These are phyloP conservation scores for Xestoiulus laeticollis DNA, from an alignment of 2,888 invertebrate genomes.

Conservation along the genomic window DNA sequence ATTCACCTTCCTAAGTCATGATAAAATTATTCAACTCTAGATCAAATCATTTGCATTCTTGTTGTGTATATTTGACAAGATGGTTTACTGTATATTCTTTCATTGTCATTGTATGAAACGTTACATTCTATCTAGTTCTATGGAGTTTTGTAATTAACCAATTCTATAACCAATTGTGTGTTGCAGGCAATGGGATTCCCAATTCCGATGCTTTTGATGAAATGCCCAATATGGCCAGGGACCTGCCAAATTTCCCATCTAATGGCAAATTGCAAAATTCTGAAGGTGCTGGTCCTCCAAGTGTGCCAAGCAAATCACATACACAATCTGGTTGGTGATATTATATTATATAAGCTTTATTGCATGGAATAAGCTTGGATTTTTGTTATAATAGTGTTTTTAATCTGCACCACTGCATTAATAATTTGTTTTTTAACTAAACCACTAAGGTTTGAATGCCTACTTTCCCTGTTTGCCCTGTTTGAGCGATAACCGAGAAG, in stretches of 20 bases:
- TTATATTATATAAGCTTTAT: background rate
- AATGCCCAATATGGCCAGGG: background rate
- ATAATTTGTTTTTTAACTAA: slow-evolving; percentile 41
- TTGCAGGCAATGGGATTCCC: slow-evolving; percentile 23
- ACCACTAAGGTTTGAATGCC: slow-evolving; percentile 59
- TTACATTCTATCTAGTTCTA: no score
- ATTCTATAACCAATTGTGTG: background rate
- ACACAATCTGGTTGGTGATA: slow-evolving; percentile 8
- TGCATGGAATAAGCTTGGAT: background rate
- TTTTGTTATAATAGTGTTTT: background rate
- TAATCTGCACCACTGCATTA: background rate
- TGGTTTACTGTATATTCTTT: no score
- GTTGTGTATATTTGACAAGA: no score
- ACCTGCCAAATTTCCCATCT: slow-evolving; percentile 4
- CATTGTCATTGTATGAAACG: no score
- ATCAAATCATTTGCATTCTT: no score
- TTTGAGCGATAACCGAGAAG: slow-evolving; percentile 57
- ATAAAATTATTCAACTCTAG: no score
- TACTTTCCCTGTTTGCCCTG: slow-evolving; percentile 62
- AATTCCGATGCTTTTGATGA: slow-evolving; percentile 34
- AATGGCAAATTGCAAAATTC: slow-evolving; percentile 25
- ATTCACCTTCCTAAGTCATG: no score
- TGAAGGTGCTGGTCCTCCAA: background rate
- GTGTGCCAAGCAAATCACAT: background rate
- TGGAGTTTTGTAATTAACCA: no score